A percentile compares a stretch with the other conserved stretches of the same genome.
These are phyloP conservation scores for Keiferia lycopersicella DNA, from an alignment of 2,888 invertebrate species.

Conservation along the genomic window DNA sequence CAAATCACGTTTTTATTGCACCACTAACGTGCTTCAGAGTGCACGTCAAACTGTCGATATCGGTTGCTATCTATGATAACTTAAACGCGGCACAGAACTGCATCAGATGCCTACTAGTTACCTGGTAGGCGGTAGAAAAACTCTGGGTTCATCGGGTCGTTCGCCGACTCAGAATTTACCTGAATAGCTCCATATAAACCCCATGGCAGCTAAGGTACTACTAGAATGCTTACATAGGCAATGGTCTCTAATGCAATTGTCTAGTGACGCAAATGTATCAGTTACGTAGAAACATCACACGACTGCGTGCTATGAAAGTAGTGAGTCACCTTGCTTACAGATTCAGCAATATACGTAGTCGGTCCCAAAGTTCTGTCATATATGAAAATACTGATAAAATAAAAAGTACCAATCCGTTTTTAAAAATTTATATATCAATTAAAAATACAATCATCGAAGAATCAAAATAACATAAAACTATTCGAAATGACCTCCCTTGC, in stretches of 20 bases:
- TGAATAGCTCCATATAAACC: neutral
- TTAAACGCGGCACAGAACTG: too few relatives aligned
- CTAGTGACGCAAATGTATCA: constrained; percentile 56
- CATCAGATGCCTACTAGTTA: neutral
- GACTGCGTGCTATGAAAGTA: constrained; percentile 27
- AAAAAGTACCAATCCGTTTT: too few relatives aligned
- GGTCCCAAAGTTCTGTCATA: too few relatives aligned
- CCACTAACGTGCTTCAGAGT: too few relatives aligned
- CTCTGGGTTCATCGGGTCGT: neutral
- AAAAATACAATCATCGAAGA: too few relatives aligned
- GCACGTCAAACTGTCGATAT: too few relatives aligned
- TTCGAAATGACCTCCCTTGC: too few relatives aligned
- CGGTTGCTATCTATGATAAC: too few relatives aligned
- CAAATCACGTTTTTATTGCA: too few relatives aligned
- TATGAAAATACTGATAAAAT: too few relatives aligned
- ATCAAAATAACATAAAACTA: too few relatives aligned
- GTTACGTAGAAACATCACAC: constrained; percentile 38
- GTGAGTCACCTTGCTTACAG: neutral
- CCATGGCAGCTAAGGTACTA: constrained; percentile 9
- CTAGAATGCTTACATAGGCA: constrained; percentile 39
- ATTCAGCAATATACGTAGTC: neutral
- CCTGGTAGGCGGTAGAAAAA: constrained; percentile 2
- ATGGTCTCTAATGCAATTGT: constrained; percentile 61
- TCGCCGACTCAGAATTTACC: neutral
- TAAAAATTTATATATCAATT: too few relatives aligned